Evolutionary conservation across 1,140 invertebrate genomes (phyloP).

Genomic region (Dermatophagoides farinae): DNA sequence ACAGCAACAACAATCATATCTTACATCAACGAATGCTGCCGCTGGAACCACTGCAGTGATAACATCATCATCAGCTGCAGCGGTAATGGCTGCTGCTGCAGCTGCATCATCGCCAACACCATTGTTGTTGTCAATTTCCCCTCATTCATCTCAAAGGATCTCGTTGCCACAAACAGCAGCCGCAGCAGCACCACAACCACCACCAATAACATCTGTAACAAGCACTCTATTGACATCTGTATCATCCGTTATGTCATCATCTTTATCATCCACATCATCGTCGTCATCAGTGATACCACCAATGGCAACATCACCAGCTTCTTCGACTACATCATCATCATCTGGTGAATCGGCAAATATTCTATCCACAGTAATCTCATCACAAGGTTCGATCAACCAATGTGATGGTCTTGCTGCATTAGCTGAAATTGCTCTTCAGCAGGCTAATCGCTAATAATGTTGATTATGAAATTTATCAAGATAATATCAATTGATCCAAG

Average conservation of each 20-base stretch:
- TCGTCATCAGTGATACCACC: neutral
- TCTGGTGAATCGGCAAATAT: neutral
- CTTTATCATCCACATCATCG: neutral
- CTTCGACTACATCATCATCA: neutral
- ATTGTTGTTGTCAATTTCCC: neutral
- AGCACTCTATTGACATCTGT: neutral
- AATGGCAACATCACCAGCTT: neutral
- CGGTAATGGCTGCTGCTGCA: neutral
- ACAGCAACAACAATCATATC: neutral
- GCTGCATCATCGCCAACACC: neutral
- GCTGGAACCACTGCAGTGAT: neutral
- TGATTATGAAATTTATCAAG: neutral
- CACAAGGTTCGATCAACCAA: slow-evolving; percentile 2
- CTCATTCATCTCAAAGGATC: neutral
- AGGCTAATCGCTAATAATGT: neutral
- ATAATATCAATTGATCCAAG: neutral
- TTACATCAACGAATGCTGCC: neutral
- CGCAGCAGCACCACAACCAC: neutral
- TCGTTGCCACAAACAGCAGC: neutral
- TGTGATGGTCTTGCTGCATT: slow-evolving; percentile 12
- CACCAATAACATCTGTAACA: neutral
- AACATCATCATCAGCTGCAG: neutral
- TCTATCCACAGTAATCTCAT: neutral
- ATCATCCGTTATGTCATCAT: neutral
- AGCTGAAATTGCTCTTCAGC: slow-evolving; percentile 13